phyloP scores from a whole-genome alignment of 2,888 invertebrate genomes.

The Ptycholaimellus sp. region DNA sequence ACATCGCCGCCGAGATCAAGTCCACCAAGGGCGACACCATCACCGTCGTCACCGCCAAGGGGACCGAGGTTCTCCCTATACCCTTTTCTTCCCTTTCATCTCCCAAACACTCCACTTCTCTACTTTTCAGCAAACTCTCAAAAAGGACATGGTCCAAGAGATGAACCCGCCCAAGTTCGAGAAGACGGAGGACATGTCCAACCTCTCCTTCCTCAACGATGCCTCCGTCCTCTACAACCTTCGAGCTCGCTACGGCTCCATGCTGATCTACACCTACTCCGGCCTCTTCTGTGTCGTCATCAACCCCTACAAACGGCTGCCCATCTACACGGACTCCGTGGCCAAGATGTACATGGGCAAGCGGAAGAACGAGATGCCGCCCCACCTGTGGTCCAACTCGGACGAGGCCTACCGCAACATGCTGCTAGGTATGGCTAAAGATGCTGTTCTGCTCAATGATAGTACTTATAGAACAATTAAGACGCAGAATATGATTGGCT shows the following conservation, averaged over 20 bases:
- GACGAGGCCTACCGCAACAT: slow-evolving; percentile 19
- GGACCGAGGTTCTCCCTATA: too few relatives aligned
- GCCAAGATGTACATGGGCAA: slow-evolving; percentile 75
- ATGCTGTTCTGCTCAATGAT: too few relatives aligned
- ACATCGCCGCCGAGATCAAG: slow-evolving; percentile 84
- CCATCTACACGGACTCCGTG: slow-evolving; percentile 88
- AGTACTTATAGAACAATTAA: too few relatives aligned
- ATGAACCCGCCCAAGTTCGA: slow-evolving; percentile 98
- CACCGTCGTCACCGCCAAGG: slow-evolving; percentile 65
- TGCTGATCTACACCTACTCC: slow-evolving; percentile 76
- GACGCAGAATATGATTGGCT: too few relatives aligned
- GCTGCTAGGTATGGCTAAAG: too few relatives aligned
- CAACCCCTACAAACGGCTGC: slow-evolving; percentile 99
- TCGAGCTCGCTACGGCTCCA: slow-evolving; percentile 86
- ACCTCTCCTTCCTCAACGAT: slow-evolving; percentile 95
- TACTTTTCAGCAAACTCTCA: too few relatives aligned
- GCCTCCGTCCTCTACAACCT: slow-evolving; percentile 93
- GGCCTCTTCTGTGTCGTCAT: slow-evolving; percentile 99
- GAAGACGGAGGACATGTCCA: slow-evolving; percentile 44
- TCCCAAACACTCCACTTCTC: too few relatives aligned
- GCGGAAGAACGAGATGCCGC: slow-evolving; percentile 20
- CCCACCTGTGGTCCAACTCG: slow-evolving; percentile 25
- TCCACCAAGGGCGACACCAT: slow-evolving; percentile 95
- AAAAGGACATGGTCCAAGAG: slow-evolving; percentile 70
- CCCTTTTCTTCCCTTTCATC: too few relatives aligned